Evolutionary conservation across 2,888 invertebrate genomes (phyloP).

Genomic region (Diogma glabrata): DNA sequence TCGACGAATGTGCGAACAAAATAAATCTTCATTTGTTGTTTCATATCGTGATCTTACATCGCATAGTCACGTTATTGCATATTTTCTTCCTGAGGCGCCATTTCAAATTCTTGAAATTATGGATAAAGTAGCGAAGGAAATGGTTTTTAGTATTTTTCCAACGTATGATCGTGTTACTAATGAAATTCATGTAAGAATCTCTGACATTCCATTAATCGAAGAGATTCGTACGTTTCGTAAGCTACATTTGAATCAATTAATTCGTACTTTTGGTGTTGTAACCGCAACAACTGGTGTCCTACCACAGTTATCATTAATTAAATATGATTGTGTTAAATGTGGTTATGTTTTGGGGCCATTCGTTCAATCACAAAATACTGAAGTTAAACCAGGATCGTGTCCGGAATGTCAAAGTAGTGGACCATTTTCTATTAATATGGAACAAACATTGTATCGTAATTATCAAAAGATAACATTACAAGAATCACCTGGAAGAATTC

Average conservation of each 20-base stretch:
- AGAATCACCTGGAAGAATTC: conserved; percentile 95
- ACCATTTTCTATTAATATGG: conserved; percentile 97
- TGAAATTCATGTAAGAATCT: conserved; percentile 90
- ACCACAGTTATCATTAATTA: conserved; percentile 90
- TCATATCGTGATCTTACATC: conserved; percentile 86
- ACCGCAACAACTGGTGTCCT: conserved; percentile 91
- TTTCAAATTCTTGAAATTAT: conserved; percentile 94
- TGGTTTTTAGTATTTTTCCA: conserved; percentile 88
- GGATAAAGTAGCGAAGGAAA: conserved; percentile 85
- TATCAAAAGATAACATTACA: conserved; percentile 97
- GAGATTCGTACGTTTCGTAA: conserved; percentile 87
- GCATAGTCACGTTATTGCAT: conserved; percentile 87
- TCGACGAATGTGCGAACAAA: conserved; percentile 86
- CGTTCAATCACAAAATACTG: conserved; percentile 82
- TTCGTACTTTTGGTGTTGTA: conserved; percentile 88
- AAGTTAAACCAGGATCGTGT: conserved; percentile 93
- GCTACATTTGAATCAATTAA: conserved; percentile 85
- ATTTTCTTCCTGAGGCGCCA: conserved; percentile 95
- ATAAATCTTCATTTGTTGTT: conserved; percentile 80
- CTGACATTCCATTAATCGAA: conserved; percentile 90
- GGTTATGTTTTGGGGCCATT: conserved; percentile 93
- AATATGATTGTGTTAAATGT: conserved; percentile 95
- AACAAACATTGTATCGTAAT: conserved; percentile 95
- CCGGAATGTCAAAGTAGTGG: conserved; percentile 96
- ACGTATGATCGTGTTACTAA: conserved; percentile 89